Percentiles rank a stretch among this genome's conserved stretches.
phyloP scores from a whole-genome alignment of 2,113 vertebrate species.

The Corynorhinus townsendii region DNA sequence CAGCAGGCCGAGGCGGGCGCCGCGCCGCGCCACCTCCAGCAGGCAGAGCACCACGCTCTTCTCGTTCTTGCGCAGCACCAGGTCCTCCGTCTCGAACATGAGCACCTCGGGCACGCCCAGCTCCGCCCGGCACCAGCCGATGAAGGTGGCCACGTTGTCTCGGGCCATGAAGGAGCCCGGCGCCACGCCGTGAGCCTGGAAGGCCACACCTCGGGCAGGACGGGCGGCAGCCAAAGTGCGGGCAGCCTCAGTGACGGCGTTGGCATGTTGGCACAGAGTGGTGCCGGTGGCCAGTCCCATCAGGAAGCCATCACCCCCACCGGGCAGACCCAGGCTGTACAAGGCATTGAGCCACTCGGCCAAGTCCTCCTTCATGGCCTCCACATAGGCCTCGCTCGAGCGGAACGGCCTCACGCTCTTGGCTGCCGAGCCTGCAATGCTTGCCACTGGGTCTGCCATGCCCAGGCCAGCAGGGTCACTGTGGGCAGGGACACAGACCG shows the following conservation, averaged over 20 bases:
- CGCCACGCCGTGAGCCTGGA: constrained; percentile 88
- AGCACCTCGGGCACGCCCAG: constrained; percentile 95
- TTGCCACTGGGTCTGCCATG: constrained; percentile 79
- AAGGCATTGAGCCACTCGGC: constrained; percentile 86
- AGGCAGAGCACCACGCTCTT: constrained; percentile 96
- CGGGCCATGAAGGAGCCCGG: constrained; percentile 93
- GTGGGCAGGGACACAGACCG: constrained; percentile 23
- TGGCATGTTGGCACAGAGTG: constrained; percentile 84
- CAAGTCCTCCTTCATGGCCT: constrained; percentile 89
- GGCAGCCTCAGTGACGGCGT: constrained; percentile 80
- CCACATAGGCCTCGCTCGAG: constrained; percentile 86
- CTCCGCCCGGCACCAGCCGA: constrained; percentile 94
- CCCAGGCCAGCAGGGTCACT: constrained; percentile 56
- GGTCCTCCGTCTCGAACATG: constrained; percentile 98
- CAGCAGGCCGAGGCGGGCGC: constrained; percentile 95
- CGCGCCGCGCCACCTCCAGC: constrained; percentile 93
- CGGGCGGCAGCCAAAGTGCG: constrained; percentile 77
- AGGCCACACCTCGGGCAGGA: constrained; percentile 87
- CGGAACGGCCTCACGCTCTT: constrained; percentile 86
- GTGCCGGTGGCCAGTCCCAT: constrained; percentile 80
- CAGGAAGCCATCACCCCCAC: constrained; percentile 81
- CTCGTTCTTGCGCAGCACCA: constrained; percentile 95
- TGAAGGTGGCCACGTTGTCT: constrained; percentile 97
- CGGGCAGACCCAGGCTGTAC: constrained; percentile 81
- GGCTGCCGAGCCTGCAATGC: constrained; percentile 83